Base-by-base conservation (phyloP, 2,113 vertebrate genomes). In the Forbesichthys agassizii region DNA sequence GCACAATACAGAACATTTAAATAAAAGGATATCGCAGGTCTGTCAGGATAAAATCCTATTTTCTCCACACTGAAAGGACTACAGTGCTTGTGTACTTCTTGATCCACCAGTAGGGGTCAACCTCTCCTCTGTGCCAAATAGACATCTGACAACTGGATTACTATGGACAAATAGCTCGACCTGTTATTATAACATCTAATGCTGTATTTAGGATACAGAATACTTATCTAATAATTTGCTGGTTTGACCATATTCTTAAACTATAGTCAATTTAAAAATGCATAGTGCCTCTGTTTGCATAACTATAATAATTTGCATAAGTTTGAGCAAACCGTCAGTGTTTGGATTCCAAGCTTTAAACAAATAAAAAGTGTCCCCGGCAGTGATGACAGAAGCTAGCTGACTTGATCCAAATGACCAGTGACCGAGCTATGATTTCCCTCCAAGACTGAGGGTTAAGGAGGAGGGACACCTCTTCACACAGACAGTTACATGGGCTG, bases 21-120 rank as follows among this genome's bases (percentile, higher is more conserved):
- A 42, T 42, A 8, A 42, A 42, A 42, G 36, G 36, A 42, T 7
- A 42, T 42, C 36, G 7, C 36, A 42, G 36, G 36, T 42, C 36
- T 42, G 36, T 42, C 5, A 6, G 5, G 36, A 5, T 42, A 42
- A 42, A 42, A 42, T 42, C 4, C 7, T 42, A 42, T 42, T 9
- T 57, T 9, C 49, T 14, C 3, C 10, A 52, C 18, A 16, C 9
- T 55, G 4, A 51, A 58, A 36, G 5, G 7, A 42, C 36, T 42
- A 42, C 7, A 6, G 36, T 6, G 36, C 36, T 71, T 58, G 49
- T 13, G 59, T 74, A 63, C 61, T 69, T 64, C 47, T 48, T 69
- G 71, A 68, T 68, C 80, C 71, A 79, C 89, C 89, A 91, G 81
- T 71, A 89, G 89, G 79, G 87, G 89, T 83, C 86, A 81, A 76